Base-by-base conservation (phyloP, 2,113 vertebrate genomes). In the Salvelinus fontinalis region DNA sequence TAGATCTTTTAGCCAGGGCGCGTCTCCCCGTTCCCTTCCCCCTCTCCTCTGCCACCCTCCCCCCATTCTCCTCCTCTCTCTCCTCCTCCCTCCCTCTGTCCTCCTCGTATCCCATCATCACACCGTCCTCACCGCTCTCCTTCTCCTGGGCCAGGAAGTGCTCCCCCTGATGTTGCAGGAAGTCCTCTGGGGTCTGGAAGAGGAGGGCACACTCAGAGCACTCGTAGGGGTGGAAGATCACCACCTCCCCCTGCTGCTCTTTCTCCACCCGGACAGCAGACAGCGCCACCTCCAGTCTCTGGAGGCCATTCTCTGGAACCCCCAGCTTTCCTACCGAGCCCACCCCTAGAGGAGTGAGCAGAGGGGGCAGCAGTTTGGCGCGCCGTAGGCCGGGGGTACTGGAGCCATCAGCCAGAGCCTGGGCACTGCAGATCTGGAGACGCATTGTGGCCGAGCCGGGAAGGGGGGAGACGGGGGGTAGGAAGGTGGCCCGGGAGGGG, bases 131-230 rank as follows among this genome's bases (percentile, higher is more conserved):
- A 0, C 89, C 92, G 0, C 91, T 94, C 69, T 96, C 95, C 60
- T 96, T 96, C 77, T 96, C 95, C 66, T 95, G 95, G 11, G 89
- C 92, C 71, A 95, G 88, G 79, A 96, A 96, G 87, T 97, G 96
- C 85, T 95, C 93, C 2, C 95, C 95, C 79, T 97, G 96, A 87
- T 97, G 96, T 74, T 95, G 95, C 59, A 97, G 92, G 82, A 96
- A 96, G 79, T 97, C 95, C 79, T 97, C 95, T 0, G 95, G 95
- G 0, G 95, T 96, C 60, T 92, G 92, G 85, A 97, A 96, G 26
- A 96, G 91, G 48, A 94, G 86, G 57, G 93, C 92, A 62, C 96
- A 97, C 85, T 97, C 96, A 0, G 96, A 95, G 87, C 96, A 97
- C 78, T 96, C 95, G 0, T 97, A 97, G 0, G 95, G 95, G 75